Base-by-base conservation (phyloP, 2,797 vertebrate genomes). In the Macropus fuliginosus region DNA sequence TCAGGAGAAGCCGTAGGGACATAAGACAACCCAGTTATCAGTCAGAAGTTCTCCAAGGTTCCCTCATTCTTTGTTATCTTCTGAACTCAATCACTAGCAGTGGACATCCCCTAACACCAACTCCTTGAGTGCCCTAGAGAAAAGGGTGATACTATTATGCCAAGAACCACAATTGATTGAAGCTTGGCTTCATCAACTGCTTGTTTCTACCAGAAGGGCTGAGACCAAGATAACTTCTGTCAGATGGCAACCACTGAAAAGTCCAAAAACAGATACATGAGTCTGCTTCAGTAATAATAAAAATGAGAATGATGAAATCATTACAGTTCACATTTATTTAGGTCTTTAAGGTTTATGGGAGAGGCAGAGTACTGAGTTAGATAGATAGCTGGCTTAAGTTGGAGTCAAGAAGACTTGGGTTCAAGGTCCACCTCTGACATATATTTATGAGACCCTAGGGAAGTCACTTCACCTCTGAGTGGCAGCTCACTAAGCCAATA, bases 1-100 rank as follows among this genome's bases (percentile, higher is more conserved):
- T 34, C 52, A 55, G 5, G 18, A 52, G 87, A 28, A 46, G 54
- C 18, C 4, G 0, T 34, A 29, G n/a, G 11, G 0, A 9, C 0
- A 6, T 55, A 29, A 27, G 31, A 31, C 1, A 94, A 55, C 14
- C 10, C 54, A 1, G 1, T 46, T 1, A 40, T 9, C 28, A 0
- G 14, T 29, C 46, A 0, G 18, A 50, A 5, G 2, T 62, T 46
- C 21, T 54, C 90, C 46, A 24, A 4, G 29, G 11, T 27, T 54
- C 5, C 8, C 18, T 28, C 55, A 54, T 55, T 40, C 81, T 54
- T 54, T 91, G 54, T 59, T 59, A 14, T 0, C 10, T 62, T 10
- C 66, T 16, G 31, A 9, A 57, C 55, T 57, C 16, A 29, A 28
- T 57, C 3, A 29, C 62, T 24, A 9, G 91, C 34, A 40, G 54